Percentiles rank a stretch among this genome's conserved stretches.
phyloP scores from a whole-genome alignment of 2,888 invertebrate species.

The Protophormia terraenovae region DNA sequence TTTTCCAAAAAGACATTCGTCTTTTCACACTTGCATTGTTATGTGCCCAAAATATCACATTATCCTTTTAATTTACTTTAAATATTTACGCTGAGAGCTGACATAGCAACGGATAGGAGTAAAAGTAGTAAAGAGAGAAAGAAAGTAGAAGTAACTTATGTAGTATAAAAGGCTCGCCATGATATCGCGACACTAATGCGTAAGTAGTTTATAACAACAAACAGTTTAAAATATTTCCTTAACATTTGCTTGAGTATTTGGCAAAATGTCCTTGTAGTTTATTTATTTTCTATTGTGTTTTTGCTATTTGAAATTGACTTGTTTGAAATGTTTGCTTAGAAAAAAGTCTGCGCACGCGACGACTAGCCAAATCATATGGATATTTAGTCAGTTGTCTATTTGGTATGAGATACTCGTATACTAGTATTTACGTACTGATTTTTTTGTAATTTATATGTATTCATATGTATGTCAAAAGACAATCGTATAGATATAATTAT shows the following conservation, averaged over 20 bases:
- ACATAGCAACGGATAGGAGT: too few relatives aligned
- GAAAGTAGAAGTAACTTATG: neutral
- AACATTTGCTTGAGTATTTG: neutral
- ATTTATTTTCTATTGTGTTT: neutral
- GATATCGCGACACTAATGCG: slow-evolving; percentile 19
- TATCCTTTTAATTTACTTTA: slow-evolving; percentile 8
- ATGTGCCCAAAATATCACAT: neutral
- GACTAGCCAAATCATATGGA: slow-evolving; percentile 19
- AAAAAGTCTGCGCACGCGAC: slow-evolving; percentile 13
- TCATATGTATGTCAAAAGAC: neutral
- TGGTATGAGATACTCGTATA: neutral
- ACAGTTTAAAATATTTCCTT: neutral
- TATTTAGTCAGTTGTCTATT: neutral
- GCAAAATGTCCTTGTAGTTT: neutral
- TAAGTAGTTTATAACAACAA: slow-evolving; percentile 4
- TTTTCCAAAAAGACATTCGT: slow-evolving; percentile 3
- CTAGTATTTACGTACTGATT: neutral
- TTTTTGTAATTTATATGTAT: neutral
- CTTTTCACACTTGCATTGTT: slow-evolving; percentile 33
- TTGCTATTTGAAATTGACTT: slow-evolving; percentile 4
- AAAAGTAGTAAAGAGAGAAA: neutral
- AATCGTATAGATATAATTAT: neutral
- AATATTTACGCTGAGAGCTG: neutral
- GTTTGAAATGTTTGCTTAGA: neutral
- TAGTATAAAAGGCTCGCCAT: slow-evolving; percentile 5